A percentile compares a stretch with the other conserved stretches of the same genome.
Conservation (phyloP, 2,888 invertebrate species). For the Polymixis lichenea region DNA sequence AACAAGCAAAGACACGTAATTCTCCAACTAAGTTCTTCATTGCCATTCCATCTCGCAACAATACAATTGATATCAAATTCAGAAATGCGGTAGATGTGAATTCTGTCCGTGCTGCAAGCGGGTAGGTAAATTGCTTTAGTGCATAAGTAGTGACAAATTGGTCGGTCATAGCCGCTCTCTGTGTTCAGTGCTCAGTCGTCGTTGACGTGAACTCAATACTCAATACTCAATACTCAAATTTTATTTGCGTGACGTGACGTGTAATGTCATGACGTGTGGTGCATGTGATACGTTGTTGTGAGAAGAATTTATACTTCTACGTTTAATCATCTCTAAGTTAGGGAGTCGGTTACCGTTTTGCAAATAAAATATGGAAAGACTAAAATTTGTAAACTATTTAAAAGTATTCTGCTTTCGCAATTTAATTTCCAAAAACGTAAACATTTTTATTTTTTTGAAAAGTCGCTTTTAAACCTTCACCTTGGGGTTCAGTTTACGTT, state of each 20-base stretch:
- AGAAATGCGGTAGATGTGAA: conserved; percentile 31
- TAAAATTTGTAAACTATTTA: too few relatives aligned
- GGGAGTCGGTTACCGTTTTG: neutral
- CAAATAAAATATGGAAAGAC: neutral
- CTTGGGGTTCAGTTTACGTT: too few relatives aligned
- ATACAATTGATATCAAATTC: conserved; percentile 5
- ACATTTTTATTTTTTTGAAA: neutral
- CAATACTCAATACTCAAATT: too few relatives aligned
- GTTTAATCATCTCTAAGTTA: neutral
- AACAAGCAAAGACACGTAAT: neutral
- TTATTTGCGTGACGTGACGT: too few relatives aligned
- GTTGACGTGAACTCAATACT: conserved; percentile 39
- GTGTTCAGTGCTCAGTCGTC: conserved; percentile 8
- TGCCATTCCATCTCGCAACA: neutral
- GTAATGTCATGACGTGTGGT: conserved; percentile 33
- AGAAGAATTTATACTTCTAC: neutral
- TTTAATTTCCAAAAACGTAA: too few relatives aligned
- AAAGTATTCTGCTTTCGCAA: neutral
- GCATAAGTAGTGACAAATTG: conserved; percentile 52
- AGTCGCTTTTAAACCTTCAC: neutral
- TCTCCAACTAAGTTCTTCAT: neutral
- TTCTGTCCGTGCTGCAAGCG: conserved; percentile 1
- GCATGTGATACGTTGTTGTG: neutral
- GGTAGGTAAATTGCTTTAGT: conserved; percentile 23
- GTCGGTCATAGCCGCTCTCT: conserved; percentile 20